Evolutionary conservation across 35 echinoderm and acorn worm species (phyloP), one percentile per base, ranked within the genome.

Genomic region (Anneissia japonica): DNA sequence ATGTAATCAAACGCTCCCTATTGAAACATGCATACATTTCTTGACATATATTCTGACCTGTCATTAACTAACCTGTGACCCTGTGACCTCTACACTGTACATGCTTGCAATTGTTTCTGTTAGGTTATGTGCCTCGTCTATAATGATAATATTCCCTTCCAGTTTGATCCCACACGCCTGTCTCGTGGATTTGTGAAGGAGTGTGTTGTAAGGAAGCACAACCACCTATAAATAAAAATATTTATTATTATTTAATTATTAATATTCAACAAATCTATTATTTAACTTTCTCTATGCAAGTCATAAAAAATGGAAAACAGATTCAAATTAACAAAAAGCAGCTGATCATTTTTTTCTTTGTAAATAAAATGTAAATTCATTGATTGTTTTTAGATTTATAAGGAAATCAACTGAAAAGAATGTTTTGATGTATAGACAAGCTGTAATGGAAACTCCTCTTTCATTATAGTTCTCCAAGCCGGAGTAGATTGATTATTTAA

Each of bases 71-170:
- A 98, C 95, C 92, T 98, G 95, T 35, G 73, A 78, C 30, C 95
- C 95, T 32, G 92, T 91, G 0, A 98, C 84, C 76, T 98, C 88
- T 0, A 98, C 80, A 73, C 95, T 98, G 75, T 99, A 88, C 11
- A 99, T 88, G 81, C 88, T 94, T 73, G 88, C 91, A 77, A 99
- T 99, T 21, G 96, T 99, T 83, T 99, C 96, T 30, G 94, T 73
- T 7, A 99, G 82, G 72, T 99, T 99, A 39, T 99, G 96, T 30
- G 96, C 96, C 81, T 99, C 96, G 77, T 99, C 96, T n/a, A 99
- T 83, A 45, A 99, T 90, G 26, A 99, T 87, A 19, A 99, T 45
- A 46, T 99, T 99, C 0, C 96, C 96, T 75, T 93, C 92, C 32
- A 99, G 55, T 45, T 91, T 84, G 38, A 99, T 99, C 9, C 96